Conservation (phyloP, 1,140 invertebrate species). For the Brachionus rotundiformis region DNA sequence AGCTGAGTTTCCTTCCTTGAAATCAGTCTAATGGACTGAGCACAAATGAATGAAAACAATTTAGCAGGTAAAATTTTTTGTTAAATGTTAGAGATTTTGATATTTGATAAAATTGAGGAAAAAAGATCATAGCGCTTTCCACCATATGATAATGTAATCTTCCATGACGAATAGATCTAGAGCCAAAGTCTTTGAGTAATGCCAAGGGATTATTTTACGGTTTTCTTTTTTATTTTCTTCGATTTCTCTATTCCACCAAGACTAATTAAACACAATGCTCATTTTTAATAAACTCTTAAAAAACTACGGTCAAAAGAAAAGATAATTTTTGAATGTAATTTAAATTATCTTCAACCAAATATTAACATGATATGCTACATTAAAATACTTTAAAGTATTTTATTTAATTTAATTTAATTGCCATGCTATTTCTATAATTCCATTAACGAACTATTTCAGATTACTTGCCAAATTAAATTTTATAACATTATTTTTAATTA, state of each 20-base stretch:
- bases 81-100: background rate
- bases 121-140: background rate
- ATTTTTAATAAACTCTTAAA: constrained; percentile 27
- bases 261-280: constrained; percentile 28
- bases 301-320: constrained; percentile 42
- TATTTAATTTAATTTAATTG: background rate
- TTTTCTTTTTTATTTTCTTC: constrained; percentile 5
- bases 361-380: constrained; percentile 51
- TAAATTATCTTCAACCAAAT: constrained; percentile 28
- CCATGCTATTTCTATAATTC: background rate
- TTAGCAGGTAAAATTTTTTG: background rate
- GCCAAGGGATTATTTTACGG: constrained; percentile 41
- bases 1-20: background rate
- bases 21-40: background rate
- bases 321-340: constrained; percentile 44
- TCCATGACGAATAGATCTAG: constrained; percentile 45
- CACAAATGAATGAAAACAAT: background rate
- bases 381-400: constrained; percentile 22
- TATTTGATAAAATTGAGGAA: constrained; percentile 15
- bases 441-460: constrained; percentile 25
- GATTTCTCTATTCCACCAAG: constrained; percentile 28
- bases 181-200: background rate
- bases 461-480: background rate
- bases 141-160: constrained; percentile 48
- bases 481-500: background rate